Percentiles rank a stretch among this genome's conserved stretches.
phyloP scores from a whole-genome alignment of 2,113 vertebrate species.

The Phalacrocorax aristotelis region DNA sequence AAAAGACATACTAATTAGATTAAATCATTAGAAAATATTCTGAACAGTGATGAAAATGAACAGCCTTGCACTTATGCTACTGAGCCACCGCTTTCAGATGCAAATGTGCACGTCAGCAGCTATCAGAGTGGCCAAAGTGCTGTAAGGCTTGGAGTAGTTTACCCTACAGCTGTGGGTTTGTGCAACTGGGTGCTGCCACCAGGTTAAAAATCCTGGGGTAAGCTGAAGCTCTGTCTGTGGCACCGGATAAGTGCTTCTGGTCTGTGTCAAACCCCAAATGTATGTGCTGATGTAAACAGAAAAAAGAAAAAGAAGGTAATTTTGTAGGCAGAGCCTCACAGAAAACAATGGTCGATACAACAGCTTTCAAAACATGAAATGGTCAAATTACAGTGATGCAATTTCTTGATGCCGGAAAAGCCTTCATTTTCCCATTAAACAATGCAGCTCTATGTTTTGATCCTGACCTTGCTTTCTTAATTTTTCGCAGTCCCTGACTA shows the following conservation, averaged over 20 bases:
- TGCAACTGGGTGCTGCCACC: neutral
- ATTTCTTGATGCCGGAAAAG: neutral
- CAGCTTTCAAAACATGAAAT: neutral
- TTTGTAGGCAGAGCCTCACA: neutral
- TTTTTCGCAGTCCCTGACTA: neutral
- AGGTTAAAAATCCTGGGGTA: neutral
- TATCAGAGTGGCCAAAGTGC: neutral
- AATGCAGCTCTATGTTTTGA: neutral
- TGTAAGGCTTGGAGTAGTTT: neutral
- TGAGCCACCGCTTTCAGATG: conserved; percentile 27
- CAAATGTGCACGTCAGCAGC: neutral
- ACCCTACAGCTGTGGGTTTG: neutral
- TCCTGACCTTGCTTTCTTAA: neutral
- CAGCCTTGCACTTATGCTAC: neutral
- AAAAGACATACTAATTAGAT: neutral
- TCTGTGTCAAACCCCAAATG: neutral
- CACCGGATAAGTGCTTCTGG: neutral
- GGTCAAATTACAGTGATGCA: neutral
- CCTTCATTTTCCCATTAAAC: neutral
- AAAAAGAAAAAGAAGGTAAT: neutral
- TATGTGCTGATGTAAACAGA: neutral
- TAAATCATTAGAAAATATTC: neutral
- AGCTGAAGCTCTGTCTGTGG: neutral
- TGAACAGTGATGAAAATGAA: neutral
- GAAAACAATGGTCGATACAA: neutral